Evolutionary conservation across 2,113 vertebrate genomes (phyloP).

Genomic region (Oreotrochilus melanogaster): DNA sequence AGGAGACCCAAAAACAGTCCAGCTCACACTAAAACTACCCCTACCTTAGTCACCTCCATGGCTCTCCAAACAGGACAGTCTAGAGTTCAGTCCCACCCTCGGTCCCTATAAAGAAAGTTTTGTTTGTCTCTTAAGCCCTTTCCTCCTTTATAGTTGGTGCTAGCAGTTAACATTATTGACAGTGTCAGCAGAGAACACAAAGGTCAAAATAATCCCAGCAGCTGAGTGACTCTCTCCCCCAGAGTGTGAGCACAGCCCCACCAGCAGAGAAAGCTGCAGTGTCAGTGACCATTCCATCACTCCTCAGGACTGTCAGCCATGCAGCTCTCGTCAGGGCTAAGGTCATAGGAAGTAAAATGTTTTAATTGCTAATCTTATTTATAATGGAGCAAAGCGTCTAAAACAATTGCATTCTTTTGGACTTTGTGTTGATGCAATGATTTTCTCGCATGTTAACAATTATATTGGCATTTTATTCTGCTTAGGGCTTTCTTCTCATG

Average conservation of each 20-base stretch:
- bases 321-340: not conserved
- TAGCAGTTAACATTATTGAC: not conserved
- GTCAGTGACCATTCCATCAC: not conserved
- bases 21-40: not conserved
- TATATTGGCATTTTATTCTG: conserved; percentile 10
- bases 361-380: not conserved
- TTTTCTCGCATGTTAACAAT: not conserved
- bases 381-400: not conserved
- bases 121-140: not conserved
- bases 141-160: not conserved
- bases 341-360: not conserved
- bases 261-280: not conserved
- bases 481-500: not conserved
- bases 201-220: not conserved
- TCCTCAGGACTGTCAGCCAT: not conserved
- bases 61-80: not conserved
- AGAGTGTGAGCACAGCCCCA: accelerated
- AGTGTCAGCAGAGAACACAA: not conserved
- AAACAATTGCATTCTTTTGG: not conserved
- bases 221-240: not conserved
- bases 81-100: not conserved
- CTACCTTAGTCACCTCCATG: not conserved
- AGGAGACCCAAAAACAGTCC: not conserved
- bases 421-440: not conserved
- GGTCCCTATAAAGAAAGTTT: not conserved